These are phyloP conservation scores for Ruditapes philippinarum DNA, from an alignment of 1,140 invertebrate species.

Conservation along the genomic window DNA sequence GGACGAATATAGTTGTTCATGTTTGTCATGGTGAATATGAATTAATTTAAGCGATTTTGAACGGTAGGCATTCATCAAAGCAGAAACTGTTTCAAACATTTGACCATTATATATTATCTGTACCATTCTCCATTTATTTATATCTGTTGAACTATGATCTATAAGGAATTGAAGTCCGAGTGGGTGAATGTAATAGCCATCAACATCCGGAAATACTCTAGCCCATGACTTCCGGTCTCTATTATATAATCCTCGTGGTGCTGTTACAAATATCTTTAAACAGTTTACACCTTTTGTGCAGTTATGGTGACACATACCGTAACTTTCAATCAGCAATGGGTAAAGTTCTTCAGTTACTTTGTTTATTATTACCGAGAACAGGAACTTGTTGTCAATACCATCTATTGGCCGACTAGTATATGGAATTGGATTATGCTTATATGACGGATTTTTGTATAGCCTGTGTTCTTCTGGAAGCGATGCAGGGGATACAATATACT, in stretches of 20 bases:
- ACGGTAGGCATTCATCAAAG: slow-evolving; percentile 72
- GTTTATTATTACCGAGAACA: background rate
- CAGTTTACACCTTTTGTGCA: slow-evolving; percentile 76
- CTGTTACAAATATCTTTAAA: slow-evolving; percentile 74
- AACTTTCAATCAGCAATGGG: slow-evolving; percentile 77
- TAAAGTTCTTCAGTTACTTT: slow-evolving; percentile 71
- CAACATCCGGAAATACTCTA: slow-evolving; percentile 77
- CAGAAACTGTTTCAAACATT: slow-evolving; percentile 75
- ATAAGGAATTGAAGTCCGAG: slow-evolving; percentile 80
- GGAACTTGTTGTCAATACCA: slow-evolving; percentile 9
- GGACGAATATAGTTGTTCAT: slow-evolving; percentile 72
- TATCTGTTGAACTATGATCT: slow-evolving; percentile 74
- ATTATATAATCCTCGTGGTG: slow-evolving; percentile 74
- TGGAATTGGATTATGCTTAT: slow-evolving; percentile 6
- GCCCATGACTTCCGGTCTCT: slow-evolving; percentile 79
- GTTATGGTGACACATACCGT: slow-evolving; percentile 79
- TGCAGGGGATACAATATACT: slow-evolving; percentile 49
- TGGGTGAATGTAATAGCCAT: slow-evolving; percentile 80
- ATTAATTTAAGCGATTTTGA: slow-evolving; percentile 60
- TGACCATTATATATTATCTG: slow-evolving; percentile 81
- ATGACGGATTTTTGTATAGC: slow-evolving; percentile 51
- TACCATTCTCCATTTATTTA: slow-evolving; percentile 73
- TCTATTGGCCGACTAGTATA: slow-evolving; percentile 29
- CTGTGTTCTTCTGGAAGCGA: background rate
- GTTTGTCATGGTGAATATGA: slow-evolving; percentile 28